phyloP scores from a whole-genome alignment of 2,888 invertebrate species.

The Mayetiola destructor region DNA sequence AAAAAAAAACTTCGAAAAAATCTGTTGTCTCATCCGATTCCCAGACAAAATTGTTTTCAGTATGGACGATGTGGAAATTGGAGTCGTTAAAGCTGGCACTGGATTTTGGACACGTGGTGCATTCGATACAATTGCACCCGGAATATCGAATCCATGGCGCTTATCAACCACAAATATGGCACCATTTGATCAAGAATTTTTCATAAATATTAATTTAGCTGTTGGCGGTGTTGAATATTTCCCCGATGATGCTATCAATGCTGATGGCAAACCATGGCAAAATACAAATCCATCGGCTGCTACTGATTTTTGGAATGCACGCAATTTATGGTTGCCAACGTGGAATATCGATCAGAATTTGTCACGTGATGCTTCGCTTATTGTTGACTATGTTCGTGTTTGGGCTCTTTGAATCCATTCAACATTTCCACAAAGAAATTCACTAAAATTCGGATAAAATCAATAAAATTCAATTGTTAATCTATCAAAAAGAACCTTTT shows the following conservation, averaged over 20 bases:
- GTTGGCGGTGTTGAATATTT: conserved; percentile 52
- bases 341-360: conserved; percentile 38
- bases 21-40: neutral
- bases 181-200: conserved; percentile 53
- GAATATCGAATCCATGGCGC: conserved; percentile 40
- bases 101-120: conserved; percentile 54
- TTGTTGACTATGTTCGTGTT: conserved; percentile 52
- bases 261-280: conserved; percentile 43
- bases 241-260: conserved; percentile 42
- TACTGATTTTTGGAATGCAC: conserved; percentile 48
- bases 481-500: no score
- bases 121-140: conserved; percentile 33
- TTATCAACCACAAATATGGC: conserved; percentile 41
- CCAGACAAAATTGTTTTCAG: conserved; percentile 23
- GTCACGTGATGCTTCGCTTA: conserved; percentile 44
- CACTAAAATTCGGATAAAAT: no score
- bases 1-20: neutral
- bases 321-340: conserved; percentile 41
- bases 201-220: conserved; percentile 50
- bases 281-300: conserved; percentile 31
- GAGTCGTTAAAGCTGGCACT: conserved; percentile 37
- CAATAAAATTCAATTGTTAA: no score
- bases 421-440: no score
- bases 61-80: conserved; percentile 39
- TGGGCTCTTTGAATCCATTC: conserved; percentile 43